Evolutionary conservation across 2,888 invertebrate genomes (phyloP).

Genomic region (Drosophila helvetica): DNA sequence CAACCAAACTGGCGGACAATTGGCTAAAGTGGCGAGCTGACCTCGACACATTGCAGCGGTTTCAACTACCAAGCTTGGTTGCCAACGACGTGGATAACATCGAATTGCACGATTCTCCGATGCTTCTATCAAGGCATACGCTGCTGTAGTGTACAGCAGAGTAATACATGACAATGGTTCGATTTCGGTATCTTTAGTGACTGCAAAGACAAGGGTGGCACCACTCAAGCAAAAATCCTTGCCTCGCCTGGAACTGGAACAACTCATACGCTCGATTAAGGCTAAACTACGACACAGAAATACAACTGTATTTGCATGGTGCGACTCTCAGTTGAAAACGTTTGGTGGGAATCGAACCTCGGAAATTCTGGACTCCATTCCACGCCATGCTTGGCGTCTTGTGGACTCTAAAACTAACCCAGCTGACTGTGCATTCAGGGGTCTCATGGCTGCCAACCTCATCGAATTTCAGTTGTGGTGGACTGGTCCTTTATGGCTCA

Average conservation of each 20-base stretch:
- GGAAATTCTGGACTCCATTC: constrained; percentile 4
- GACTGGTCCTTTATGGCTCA: not conserved
- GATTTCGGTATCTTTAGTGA: too few species aligned
- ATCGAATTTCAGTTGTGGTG: constrained; percentile 7
- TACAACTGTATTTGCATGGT: too few species aligned
- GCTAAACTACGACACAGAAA: too few species aligned
- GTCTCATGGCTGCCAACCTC: constrained; percentile 1
- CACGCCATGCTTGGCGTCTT: not conserved
- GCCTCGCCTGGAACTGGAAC: too few species aligned
- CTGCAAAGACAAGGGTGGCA: too few species aligned
- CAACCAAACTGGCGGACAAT: not conserved
- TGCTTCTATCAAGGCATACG: constrained; percentile 10
- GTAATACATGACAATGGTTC: not conserved
- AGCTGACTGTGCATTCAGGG: constrained; percentile 9
- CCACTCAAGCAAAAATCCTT: too few species aligned
- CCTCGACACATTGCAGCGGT: too few species aligned
- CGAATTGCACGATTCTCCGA: constrained; percentile 11
- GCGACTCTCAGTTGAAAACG: not conserved
- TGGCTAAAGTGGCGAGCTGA: constrained; percentile 3
- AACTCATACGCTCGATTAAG: too few species aligned
- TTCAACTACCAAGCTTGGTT: constrained; percentile 1
- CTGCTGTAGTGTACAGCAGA: constrained; percentile 4
- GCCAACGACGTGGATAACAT: not conserved
- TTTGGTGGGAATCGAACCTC: constrained; percentile 10
- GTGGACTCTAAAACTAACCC: not conserved